phyloP scores from a whole-genome alignment of 2,797 vertebrate genomes.

The Babyrousa celebensis region DNA sequence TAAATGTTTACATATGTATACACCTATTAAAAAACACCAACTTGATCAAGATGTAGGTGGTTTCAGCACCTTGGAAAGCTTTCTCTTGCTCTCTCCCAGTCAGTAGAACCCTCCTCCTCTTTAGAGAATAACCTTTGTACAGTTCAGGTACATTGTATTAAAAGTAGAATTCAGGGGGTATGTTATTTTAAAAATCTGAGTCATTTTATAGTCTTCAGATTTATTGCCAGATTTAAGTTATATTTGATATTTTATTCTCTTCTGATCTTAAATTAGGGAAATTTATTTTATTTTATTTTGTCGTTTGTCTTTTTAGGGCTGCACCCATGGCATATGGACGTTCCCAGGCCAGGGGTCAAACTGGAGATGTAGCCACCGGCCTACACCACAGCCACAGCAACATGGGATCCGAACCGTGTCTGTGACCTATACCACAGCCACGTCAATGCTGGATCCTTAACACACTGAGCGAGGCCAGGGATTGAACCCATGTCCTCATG shows the following conservation, averaged over 20 bases:
- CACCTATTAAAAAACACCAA: background rate
- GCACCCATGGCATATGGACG: no score
- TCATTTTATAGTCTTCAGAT: slow-evolving; percentile 15
- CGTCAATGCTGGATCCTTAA: no score
- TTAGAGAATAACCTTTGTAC: slow-evolving; percentile 17
- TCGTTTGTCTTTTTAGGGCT: no score
- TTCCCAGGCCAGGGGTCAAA: no score
- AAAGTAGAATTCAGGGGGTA: slow-evolving; percentile 45
- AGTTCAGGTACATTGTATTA: slow-evolving; percentile 38
- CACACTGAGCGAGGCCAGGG: no score
- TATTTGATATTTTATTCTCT: slow-evolving; percentile 31
- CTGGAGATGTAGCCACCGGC: no score
- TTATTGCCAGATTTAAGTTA: slow-evolving; percentile 56
- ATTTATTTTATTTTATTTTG: background rate
- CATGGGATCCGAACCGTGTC: no score
- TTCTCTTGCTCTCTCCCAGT: background rate
- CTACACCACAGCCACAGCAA: no score
- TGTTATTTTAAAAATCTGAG: background rate
- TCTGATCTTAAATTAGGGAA: slow-evolving; percentile 49
- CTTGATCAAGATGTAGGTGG: background rate
- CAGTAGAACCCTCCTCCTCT: background rate
- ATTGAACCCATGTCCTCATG: no score
- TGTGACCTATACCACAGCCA: no score
- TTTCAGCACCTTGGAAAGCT: background rate
- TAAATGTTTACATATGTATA: background rate